phyloP scores from a whole-genome alignment of 1,140 invertebrate genomes.

The Polypedilum pembai region DNA sequence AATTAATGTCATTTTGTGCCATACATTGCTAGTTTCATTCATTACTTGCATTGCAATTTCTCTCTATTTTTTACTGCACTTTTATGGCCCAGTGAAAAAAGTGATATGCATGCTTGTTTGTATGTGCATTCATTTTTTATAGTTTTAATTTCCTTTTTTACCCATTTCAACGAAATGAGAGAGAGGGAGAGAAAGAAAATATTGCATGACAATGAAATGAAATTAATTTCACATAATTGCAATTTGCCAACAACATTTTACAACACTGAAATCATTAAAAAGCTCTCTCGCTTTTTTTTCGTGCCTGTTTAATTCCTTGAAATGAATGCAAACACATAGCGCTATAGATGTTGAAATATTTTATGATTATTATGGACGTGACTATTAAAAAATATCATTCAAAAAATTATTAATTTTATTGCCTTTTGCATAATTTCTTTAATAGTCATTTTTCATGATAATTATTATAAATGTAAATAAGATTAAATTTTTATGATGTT shows the following conservation, averaged over 20 bases:
- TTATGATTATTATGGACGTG: neutral
- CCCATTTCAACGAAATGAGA: neutral
- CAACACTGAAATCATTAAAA: slow-evolving; percentile 4
- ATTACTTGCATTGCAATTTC: neutral
- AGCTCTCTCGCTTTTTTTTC: neutral
- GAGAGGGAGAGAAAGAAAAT: neutral
- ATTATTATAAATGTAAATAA: no score
- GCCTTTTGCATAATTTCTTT: neutral
- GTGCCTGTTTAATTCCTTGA: neutral
- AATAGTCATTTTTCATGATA: no score
- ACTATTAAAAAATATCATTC: slow-evolving; percentile 9
- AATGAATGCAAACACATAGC: neutral
- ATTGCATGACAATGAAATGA: neutral
- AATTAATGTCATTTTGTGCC: neutral
- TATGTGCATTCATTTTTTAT: slow-evolving; percentile 11
- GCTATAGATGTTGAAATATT: neutral
- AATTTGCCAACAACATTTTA: slow-evolving; percentile 18
- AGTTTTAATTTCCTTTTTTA: slow-evolving; percentile 7
- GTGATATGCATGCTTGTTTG: neutral
- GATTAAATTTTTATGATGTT: no score
- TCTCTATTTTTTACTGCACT: neutral
- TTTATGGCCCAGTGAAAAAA: no score
- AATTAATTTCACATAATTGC: slow-evolving; percentile 18
- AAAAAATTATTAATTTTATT: slow-evolving; percentile 15
- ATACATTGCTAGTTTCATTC: neutral